Evolutionary conservation across 2,888 invertebrate species (phyloP), one percentile per base, ranked within the genome.

Genomic region (Odontocolon sp.): DNA sequence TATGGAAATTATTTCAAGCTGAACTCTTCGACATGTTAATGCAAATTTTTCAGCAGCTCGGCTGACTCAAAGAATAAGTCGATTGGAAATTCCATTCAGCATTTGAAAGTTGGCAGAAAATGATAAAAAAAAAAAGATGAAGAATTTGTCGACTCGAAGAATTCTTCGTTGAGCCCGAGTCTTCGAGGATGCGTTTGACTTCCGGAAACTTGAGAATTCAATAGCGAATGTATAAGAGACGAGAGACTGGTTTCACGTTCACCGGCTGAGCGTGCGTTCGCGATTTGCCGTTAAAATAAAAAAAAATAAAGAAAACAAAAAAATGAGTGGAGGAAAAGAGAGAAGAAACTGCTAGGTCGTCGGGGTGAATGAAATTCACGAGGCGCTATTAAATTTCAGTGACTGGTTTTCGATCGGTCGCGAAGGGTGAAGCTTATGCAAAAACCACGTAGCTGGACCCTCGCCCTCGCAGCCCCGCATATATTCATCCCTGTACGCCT

Each of bases 1-100:
- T 71, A 68, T 72, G 36, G 57, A 57, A 52, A 61, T 63, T 68
- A 68, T 63, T 61, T 45, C 18, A 45, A 45, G 42, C 42, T 26
- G 28, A 45, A 61, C 31, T 5, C 42, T 42, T 11, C 18, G 8
- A 31, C n/a, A n/a, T n/a, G n/a, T n/a, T n/a, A n/a, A n/a, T n/a
- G n/a, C n/a, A n/a, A n/a, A n/a, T n/a, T n/a, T n/a, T n/a, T n/a
- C n/a, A n/a, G n/a, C n/a, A n/a, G n/a, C n/a, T n/a, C n/a, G n/a
- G n/a, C n/a, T n/a, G n/a, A n/a, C n/a, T n/a, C n/a, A n/a, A n/a
- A n/a, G n/a, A n/a, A n/a, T n/a, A n/a, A n/a, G n/a, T n/a, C n/a
- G n/a, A n/a, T n/a, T n/a, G n/a, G n/a, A n/a, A 47, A 47, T 47
- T 47, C 6, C 26, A 11, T 4, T 23, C 23, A 5, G 0, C 6